phyloP scores from a whole-genome alignment of 2,113 vertebrate genomes.

The Heloderma charlesbogerti region DNA sequence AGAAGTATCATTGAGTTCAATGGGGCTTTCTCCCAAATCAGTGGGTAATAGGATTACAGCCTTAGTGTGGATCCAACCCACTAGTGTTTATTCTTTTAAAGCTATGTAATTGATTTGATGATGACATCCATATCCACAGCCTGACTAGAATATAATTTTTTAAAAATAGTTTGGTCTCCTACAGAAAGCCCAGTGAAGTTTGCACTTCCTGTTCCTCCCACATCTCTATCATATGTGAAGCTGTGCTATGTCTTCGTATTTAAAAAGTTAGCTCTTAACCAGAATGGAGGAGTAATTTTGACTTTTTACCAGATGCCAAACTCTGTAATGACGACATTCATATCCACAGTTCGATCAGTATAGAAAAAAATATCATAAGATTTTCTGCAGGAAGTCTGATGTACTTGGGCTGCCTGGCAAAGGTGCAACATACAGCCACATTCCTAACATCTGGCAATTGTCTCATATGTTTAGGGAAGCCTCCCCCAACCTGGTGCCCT shows the following conservation, averaged over 20 bases:
- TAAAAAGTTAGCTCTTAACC: not conserved
- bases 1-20: too few relatives aligned
- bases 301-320: not conserved
- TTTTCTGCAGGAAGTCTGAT: constrained; percentile 43
- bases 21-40: too few relatives aligned
- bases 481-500: too few relatives aligned
- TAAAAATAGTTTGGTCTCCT: not conserved
- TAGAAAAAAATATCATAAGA: not conserved
- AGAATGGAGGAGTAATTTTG: not conserved
- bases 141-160: too few relatives aligned
- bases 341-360: too few relatives aligned
- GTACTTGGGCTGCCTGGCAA: constrained; percentile 59
- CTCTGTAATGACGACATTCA: not conserved
- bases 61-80: too few relatives aligned
- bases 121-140: not conserved
- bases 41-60: too few relatives aligned
- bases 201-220: not conserved
- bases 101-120: not conserved
- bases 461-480: constrained; percentile 49
- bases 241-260: not conserved
- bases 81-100: not conserved
- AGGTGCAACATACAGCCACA: constrained; percentile 48
- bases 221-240: not conserved
- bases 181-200: not conserved
- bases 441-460: constrained; percentile 47